A percentile compares a stretch with the other conserved stretches of the same genome.
Conservation (phyloP, 2,797 vertebrate genomes). For the Galaxias olidus region DNA sequence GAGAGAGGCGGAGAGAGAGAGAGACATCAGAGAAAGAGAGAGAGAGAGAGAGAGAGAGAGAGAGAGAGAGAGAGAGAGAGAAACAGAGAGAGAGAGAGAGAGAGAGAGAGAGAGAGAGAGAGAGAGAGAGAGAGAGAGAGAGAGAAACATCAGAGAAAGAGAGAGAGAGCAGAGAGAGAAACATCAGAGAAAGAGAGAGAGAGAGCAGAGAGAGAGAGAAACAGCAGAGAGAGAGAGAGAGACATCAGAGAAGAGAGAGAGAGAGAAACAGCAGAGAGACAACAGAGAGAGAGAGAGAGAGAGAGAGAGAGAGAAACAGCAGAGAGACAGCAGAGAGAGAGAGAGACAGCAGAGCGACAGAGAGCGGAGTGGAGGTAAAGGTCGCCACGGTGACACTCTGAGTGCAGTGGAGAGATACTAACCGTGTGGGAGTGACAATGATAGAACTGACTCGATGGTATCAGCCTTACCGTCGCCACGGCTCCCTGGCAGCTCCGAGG, state of each 20-base stretch:
- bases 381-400: slow-evolving; percentile 65
- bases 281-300: not conserved
- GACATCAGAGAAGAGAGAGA: not conserved
- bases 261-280: too few species aligned
- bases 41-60: not conserved
- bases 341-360: not conserved
- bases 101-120: too few species aligned
- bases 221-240: too few species aligned
- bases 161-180: not conserved
- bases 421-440: slow-evolving; percentile 71
- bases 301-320: not conserved
- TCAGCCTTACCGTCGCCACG: slow-evolving; percentile 77
- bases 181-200: not conserved
- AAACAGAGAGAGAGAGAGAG: not conserved
- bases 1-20: too few species aligned
- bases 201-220: not conserved
- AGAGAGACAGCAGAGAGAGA: not conserved
- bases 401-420: slow-evolving; percentile 73
- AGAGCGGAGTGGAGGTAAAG: not conserved
- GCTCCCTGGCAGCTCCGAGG: slow-evolving; percentile 78
- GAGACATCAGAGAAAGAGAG: not conserved
- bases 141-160: too few species aligned
- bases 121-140: not conserved
- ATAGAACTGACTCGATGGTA: slow-evolving; percentile 82
- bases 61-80: not conserved